These are phyloP conservation scores for Lophius piscatorius DNA, from an alignment of 2,113 vertebrate species.

Conservation along the genomic window DNA sequence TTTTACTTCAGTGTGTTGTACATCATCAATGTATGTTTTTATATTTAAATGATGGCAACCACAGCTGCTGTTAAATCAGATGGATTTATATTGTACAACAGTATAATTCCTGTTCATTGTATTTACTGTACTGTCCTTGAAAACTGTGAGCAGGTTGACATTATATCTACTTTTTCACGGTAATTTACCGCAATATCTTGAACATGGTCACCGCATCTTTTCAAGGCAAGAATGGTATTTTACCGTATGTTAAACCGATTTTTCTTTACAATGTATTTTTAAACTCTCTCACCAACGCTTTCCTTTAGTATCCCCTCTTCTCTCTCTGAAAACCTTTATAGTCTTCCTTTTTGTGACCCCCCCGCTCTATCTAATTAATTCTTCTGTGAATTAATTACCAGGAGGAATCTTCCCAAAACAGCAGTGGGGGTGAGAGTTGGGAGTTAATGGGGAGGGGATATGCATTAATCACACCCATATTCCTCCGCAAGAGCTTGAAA, in stretches of 20 bases:
- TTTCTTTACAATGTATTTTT: background rate
- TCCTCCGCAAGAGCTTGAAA: conserved; percentile 54
- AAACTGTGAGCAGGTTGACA: too few species aligned
- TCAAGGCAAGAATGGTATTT: background rate
- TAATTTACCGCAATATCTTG: too few species aligned
- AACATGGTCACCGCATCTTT: too few species aligned
- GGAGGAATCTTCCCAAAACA: conserved; percentile 66
- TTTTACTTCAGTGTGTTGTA: too few species aligned
- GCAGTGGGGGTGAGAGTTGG: conserved; percentile 27
- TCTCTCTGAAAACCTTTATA: conserved; percentile 19
- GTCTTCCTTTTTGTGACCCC: too few species aligned
- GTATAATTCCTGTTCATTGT: background rate
- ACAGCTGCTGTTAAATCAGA: too few species aligned
- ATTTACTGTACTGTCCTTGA: background rate
- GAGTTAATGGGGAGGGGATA: conserved; percentile 45
- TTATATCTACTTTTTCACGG: too few species aligned
- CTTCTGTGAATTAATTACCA: conserved; percentile 72
- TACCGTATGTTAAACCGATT: background rate
- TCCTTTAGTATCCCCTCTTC: conserved; percentile 13
- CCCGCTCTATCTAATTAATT: conserved; percentile 67
- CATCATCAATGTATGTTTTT: too few species aligned
- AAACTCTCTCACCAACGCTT: conserved; percentile 12
- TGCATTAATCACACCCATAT: conserved; percentile 69
- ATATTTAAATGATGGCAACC: too few species aligned
- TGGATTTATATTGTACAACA: too few species aligned